Base-by-base conservation (phyloP, 1,140 invertebrate species). In the Pogonomyrmex barbatus region DNA sequence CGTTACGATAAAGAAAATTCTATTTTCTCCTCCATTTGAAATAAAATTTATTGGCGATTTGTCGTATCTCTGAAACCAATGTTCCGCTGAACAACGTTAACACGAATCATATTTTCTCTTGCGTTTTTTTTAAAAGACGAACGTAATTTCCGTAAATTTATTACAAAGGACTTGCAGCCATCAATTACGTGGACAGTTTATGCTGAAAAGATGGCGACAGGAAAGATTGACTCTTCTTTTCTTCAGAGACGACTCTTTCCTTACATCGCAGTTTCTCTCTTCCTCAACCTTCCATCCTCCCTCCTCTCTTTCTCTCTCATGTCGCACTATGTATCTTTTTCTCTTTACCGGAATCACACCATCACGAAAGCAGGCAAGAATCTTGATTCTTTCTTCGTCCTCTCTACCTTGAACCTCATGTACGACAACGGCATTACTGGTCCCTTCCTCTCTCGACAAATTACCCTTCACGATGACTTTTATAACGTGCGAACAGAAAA, bases 191-290 rank as follows among this genome's bases (percentile, higher is more conserved):
- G 89, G 63, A 73, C 73, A 88, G 85, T 87, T 91, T 81, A 62
- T 68, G 65, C 3, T 77, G 81, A 81, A 88, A 91, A 90, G 89
- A 91, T 90, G 87, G 90, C 89, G 87, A 87, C 62, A n/a, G 36
- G 45, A 47, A 89, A 85, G 79, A 60, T 81, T 52, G 85, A 86
- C 42, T 62, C 78, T 87, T 63, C 75, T 30, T 83, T 65, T 58
- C 77, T 68, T 83, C 68, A 10, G 68, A 60, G 79, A 83, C 68
- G 30, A 56, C 68, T 60, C 33, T 30, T 83, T 42, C 70, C 70
- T 45, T 67, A 62, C 75, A 42, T 47, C 33, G 78, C 62, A 50
- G n/a, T 50, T 70, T 73, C 45, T 76, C 50, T 30, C 58, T 73
- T 68, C 70, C 45, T 2, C 47, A 24, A 24, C 52, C 4, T 42